These are phyloP conservation scores for Pristionchus mayeri DNA, from an alignment of 2,888 invertebrate species.

Conservation along the genomic window DNA sequence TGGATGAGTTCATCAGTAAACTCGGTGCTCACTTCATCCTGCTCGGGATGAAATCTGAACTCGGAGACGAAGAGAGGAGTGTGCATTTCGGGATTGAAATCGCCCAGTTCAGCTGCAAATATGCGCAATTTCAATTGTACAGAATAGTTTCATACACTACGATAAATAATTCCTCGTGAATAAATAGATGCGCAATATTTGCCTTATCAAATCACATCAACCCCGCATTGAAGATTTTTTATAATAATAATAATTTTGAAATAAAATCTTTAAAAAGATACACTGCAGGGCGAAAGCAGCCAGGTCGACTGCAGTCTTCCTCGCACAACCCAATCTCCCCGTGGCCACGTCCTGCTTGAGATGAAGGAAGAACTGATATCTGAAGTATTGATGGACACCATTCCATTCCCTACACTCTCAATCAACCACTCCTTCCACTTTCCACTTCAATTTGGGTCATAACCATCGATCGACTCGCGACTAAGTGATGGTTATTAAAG, in stretches of 20 bases:
- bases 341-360: slow-evolving; percentile 94
- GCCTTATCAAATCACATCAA: no score
- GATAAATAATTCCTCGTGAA: no score
- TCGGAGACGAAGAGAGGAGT: slow-evolving; percentile 97
- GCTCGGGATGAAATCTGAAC: slow-evolving; percentile 92
- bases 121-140: neutral
- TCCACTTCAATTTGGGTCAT: slow-evolving; percentile 9
- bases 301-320: slow-evolving; percentile 89
- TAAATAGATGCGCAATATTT: no score
- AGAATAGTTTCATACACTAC: no score
- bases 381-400: slow-evolving; percentile 69
- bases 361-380: slow-evolving; percentile 97
- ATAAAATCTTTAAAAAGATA: slow-evolving; percentile 78
- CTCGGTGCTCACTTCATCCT: slow-evolving; percentile 77
- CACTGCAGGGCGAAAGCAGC: slow-evolving; percentile 94
- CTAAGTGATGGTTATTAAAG: slow-evolving; percentile 38
- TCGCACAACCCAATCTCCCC: slow-evolving; percentile 90
- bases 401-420: neutral
- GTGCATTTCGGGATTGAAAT: slow-evolving; percentile 92
- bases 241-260: neutral
- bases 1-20: neutral
- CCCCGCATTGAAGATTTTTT: neutral
- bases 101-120: slow-evolving; percentile 97
- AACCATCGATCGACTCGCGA: slow-evolving; percentile 29
- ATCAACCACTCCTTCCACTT: neutral